A percentile compares a stretch with the other conserved stretches of the same genome.
These are phyloP conservation scores for Planiliza haematocheilus DNA, from an alignment of 2,113 vertebrate genomes.

Conservation along the genomic window DNA sequence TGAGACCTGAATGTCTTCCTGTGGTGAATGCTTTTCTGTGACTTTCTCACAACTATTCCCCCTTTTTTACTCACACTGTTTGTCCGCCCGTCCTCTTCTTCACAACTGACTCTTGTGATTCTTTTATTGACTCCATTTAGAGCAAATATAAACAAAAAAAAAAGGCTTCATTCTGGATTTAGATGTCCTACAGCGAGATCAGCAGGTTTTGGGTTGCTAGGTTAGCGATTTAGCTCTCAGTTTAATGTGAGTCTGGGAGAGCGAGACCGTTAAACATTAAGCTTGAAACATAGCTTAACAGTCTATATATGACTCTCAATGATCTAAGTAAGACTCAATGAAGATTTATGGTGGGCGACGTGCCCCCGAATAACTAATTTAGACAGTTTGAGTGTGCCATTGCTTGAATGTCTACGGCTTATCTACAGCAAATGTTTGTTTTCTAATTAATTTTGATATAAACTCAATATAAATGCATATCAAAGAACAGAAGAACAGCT, in stretches of 20 bases:
- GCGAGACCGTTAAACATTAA: constrained; percentile 50
- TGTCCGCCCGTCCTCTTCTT: constrained; percentile 13
- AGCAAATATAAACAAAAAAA: constrained; percentile 10
- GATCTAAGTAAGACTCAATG: constrained; percentile 61
- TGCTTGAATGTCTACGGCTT: not conserved
- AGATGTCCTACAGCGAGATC: constrained; percentile 23
- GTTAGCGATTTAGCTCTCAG: constrained; percentile 38
- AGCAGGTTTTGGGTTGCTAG: constrained; percentile 56
- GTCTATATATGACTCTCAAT: too few relatives aligned
- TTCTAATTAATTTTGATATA: constrained; percentile 2
- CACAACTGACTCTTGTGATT: constrained; percentile 3
- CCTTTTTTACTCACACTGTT: constrained; percentile 31
- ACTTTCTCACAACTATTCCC: constrained; percentile 54
- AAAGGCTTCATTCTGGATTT: constrained; percentile 51
- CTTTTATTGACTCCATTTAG: constrained; percentile 38
- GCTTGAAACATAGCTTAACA: constrained; percentile 65
- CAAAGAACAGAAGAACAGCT: not conserved
- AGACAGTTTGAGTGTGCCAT: constrained; percentile 28
- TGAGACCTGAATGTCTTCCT: constrained; percentile 77
- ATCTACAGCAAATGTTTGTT: constrained; percentile 14
- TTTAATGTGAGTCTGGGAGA: constrained; percentile 48
- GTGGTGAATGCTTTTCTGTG: constrained; percentile 67
- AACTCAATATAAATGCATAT: constrained; percentile 25
- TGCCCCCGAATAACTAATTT: constrained; percentile 33
- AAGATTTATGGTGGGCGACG: constrained; percentile 53